Evolutionary conservation across 2,113 vertebrate genomes (phyloP), one percentile per base, ranked within the genome.

Genomic region (Chaenogobius annularis): DNA sequence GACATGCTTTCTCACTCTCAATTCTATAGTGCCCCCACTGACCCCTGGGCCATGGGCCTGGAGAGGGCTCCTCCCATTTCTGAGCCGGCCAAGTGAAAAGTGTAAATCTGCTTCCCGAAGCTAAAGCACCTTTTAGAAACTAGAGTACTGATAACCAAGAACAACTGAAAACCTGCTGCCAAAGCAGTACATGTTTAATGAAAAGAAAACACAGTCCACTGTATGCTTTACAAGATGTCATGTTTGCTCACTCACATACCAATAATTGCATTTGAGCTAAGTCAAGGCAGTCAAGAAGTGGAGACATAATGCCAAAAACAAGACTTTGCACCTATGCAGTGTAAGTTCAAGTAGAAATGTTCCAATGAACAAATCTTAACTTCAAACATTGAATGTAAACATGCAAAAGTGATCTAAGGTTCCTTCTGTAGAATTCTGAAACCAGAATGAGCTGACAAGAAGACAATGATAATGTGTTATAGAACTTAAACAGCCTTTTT

Each of bases 41-140:
- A 98, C 88, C 96, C 97, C 3, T 98, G 97, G 97, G 93, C 93
- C 80, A 83, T 96, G 0, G 92, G 95, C 78, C 94, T 98, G 7
- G 92, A 94, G 68, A 94, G 95, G 0, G 80, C 94, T 72, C 91
- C 93, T 43, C 94, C 96, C 77, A 94, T 98, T 81, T 92, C 96
- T 0, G 96, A 98, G 83, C 78, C 95, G 0, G 95, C 94, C 84
- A 96, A 96, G 83, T 98, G 93, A 94, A 78, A 80, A 66, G 46
- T 19, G 61, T 73, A 10, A 69, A 73, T 84, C 80, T 80, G 78
- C 68, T 80, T 75, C 67, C 66, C 44, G 77, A 82, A 80, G 62
- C 71, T 79, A 70, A 85, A 87, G 85, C 86, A 89, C 84, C 87
- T 87, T 84, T 83, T 78, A 50, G 17, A 70, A 74, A 63, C 68